Base-by-base conservation (phyloP, 2,113 vertebrate species). In the Cariama cristata region DNA sequence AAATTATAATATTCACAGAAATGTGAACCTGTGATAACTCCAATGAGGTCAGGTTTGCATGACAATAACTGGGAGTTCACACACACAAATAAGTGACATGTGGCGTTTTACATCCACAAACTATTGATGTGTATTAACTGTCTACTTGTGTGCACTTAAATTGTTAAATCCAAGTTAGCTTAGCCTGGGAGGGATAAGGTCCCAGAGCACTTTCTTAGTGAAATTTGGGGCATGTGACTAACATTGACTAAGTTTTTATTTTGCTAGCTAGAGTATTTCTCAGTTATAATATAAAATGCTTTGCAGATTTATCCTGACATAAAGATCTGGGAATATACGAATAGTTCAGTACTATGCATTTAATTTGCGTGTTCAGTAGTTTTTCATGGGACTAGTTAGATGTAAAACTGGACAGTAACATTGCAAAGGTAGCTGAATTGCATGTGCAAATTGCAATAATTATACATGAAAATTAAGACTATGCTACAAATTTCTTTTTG, bases 381-480 rank as follows among this genome's bases (percentile, higher is more conserved):
- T 91, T 93, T 77, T 69, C 4, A 3, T 86, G 74, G 22, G 58
- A 73, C 35, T 42, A 77, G 77, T 79, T 73, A 86, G 55, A 69
- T 76, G 58, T 80, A 92, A 92, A 82, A 77, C 52, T 79, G 80
- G 66, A 63, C 86, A 91, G 64, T 45, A 91, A 71, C 56, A 15
- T 42, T 85, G 38, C 33, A 80, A 47, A 93, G 35, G 53, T 58
- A 83, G 79, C 86, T 90, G 72, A 93, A 82, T 62, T 75, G 22
- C 47, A 55, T 32, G 38, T 80, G 53, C 35, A 81, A 82, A 94
- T 79, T 97, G 35, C 56, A 71, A 49, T 87, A 94, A 88, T 94
- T 92, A 75, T 58, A 67, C 40, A 50, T 68, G 55, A 79, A 89
- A 93, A 85, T 79, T 79, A 89, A 73, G 45, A 52, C 58, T 83